phyloP scores from a whole-genome alignment of 2,888 invertebrate species.

The Drosophila borealis region DNA sequence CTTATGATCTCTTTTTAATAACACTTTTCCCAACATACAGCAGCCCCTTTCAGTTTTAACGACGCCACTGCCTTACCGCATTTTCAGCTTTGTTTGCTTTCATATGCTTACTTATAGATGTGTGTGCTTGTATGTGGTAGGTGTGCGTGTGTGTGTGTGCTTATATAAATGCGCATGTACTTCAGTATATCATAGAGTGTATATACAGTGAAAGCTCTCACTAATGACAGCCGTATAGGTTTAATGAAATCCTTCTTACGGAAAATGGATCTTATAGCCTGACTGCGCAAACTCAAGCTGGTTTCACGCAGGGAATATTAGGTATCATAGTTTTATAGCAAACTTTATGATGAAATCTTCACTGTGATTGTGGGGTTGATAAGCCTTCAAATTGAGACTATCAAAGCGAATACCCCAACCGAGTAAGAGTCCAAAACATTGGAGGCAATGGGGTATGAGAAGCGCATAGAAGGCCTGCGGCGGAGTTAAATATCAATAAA shows the following conservation, averaged over 20 bases:
- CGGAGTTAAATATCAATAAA: conserved; percentile 68
- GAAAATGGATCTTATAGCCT: conserved; percentile 42
- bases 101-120: conserved; percentile 76
- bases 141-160: conserved; percentile 37
- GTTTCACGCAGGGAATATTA: not conserved
- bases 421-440: conserved; percentile 30
- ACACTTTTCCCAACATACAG: not conserved
- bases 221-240: conserved; percentile 42
- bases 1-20: not conserved
- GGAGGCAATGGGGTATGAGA: conserved; percentile 54
- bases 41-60: conserved; percentile 4
- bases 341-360: conserved; percentile 8
- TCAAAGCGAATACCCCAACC: conserved; percentile 66
- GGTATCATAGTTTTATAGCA: not conserved
- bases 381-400: conserved; percentile 74
- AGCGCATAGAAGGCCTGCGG: conserved; percentile 72
- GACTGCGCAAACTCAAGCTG: not conserved
- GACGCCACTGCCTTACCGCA: conserved; percentile 72
- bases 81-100: conserved; percentile 81
- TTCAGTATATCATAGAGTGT: conserved; percentile 66
- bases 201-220: conserved; percentile 73
- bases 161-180: conserved; percentile 75
- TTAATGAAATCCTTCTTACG: conserved; percentile 29
- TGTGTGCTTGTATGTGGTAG: conserved; percentile 50
- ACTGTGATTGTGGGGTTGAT: conserved; percentile 63